These are phyloP conservation scores for Catharus ustulatus DNA, from an alignment of 2,797 vertebrate genomes.

Conservation along the genomic window DNA sequence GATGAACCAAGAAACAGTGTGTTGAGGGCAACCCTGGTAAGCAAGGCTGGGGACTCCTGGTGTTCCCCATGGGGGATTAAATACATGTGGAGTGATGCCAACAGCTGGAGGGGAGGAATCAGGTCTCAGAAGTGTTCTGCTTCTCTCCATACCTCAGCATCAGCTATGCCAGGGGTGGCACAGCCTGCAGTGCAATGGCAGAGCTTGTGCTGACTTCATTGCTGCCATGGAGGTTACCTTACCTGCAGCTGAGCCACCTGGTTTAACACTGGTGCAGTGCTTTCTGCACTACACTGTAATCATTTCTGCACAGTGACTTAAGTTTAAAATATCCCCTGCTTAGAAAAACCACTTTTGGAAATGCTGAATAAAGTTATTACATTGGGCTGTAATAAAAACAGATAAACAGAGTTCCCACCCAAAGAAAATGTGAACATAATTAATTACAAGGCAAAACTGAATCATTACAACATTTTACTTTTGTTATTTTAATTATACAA, in stretches of 20 bases:
- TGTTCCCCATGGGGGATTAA: neutral
- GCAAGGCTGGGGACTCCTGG: neutral
- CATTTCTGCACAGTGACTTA: neutral
- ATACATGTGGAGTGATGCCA: rapidly evolving
- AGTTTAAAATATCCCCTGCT: neutral
- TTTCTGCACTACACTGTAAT: neutral
- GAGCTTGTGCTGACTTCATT: neutral
- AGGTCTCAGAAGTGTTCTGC: neutral
- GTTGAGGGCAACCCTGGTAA: neutral
- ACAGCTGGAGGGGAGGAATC: neutral
- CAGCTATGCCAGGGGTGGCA: neutral
- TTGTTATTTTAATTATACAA: conserved; percentile 19
- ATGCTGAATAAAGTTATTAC: neutral
- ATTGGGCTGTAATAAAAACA: neutral
- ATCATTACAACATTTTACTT: neutral
- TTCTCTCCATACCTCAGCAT: neutral
- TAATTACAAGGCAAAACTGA: conserved; percentile 16
- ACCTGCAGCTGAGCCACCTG: neutral
- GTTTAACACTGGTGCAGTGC: neutral
- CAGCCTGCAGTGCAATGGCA: neutral
- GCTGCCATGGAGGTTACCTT: neutral
- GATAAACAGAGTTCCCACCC: neutral
- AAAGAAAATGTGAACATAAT: neutral
- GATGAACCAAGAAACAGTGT: neutral
- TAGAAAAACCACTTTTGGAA: neutral